A percentile compares a stretch with the other conserved stretches of the same genome.
phyloP scores from a whole-genome alignment of 2,888 invertebrate genomes.

The Ceriagrion tenellum region DNA sequence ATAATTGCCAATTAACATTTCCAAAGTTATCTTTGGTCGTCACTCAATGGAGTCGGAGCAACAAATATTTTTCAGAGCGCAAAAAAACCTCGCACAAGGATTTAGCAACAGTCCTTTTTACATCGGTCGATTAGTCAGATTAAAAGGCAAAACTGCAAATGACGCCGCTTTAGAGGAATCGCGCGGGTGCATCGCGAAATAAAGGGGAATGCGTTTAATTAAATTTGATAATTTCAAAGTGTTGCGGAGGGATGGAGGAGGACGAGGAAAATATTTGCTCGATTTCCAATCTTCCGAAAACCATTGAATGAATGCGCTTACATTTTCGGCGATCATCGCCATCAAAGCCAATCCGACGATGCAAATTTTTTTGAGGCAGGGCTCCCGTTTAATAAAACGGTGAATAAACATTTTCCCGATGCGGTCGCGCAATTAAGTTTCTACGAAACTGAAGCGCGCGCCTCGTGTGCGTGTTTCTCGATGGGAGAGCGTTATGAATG shows the following conservation, averaged over 20 bases:
- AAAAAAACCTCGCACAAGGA: too few relatives aligned
- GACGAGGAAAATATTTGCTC: neutral
- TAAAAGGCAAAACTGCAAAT: neutral
- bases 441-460: neutral
- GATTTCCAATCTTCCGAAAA: conserved; percentile 18
- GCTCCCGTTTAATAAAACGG: neutral
- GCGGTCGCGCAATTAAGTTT: neutral
- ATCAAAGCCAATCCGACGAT: neutral
- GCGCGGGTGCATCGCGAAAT: neutral
- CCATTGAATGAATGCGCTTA: conserved; percentile 8
- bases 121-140: neutral
- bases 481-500: neutral
- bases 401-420: neutral
- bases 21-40: too few relatives aligned
- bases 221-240: neutral
- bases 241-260: neutral
- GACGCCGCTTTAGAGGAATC: neutral
- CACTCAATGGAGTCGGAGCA: too few relatives aligned
- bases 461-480: too few relatives aligned
- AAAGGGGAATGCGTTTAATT: neutral
- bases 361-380: neutral
- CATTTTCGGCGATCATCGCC: neutral
- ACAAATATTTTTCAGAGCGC: too few relatives aligned
- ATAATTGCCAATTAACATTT: too few relatives aligned
- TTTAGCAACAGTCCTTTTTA: neutral